A percentile compares a stretch with the other conserved stretches of the same genome.
phyloP scores from a whole-genome alignment of 2,797 vertebrate species.

The Dendrocincla fuliginosa region DNA sequence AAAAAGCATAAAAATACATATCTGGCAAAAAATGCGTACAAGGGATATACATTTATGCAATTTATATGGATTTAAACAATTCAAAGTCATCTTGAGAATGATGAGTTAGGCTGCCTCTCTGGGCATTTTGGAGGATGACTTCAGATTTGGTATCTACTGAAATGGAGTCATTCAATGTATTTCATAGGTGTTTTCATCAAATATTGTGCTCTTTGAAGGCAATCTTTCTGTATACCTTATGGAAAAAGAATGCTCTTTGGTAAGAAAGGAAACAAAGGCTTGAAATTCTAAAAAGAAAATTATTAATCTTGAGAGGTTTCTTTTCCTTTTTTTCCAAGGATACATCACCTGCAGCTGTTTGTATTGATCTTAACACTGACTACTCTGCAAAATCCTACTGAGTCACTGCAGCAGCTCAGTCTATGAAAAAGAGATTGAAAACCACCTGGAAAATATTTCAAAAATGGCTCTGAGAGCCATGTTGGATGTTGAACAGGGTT shows the following conservation, averaged over 20 bases:
- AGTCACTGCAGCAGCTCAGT: not conserved
- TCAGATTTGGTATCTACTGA: not conserved
- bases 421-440: not conserved
- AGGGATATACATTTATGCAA: not conserved
- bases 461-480: not conserved
- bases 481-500: not conserved
- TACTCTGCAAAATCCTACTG: not conserved
- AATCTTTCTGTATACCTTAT: not conserved
- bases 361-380: not conserved
- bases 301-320: not conserved
- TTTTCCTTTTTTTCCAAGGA: not conserved
- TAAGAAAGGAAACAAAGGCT: not conserved
- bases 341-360: not conserved
- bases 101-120: not conserved
- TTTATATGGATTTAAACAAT: not conserved
- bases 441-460: not conserved
- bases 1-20: not conserved
- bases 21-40: not conserved
- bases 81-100: not conserved
- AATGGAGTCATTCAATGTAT: rapidly evolving
- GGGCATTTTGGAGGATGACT: not conserved
- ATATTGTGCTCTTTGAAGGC: not conserved
- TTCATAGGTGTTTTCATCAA: not conserved
- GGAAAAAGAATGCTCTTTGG: not conserved
- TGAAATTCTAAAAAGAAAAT: not conserved